A percentile compares a stretch with the other conserved stretches of the same genome.
These are phyloP conservation scores for Megalopta genalis DNA, from an alignment of 1,140 invertebrate genomes.

Conservation along the genomic window DNA sequence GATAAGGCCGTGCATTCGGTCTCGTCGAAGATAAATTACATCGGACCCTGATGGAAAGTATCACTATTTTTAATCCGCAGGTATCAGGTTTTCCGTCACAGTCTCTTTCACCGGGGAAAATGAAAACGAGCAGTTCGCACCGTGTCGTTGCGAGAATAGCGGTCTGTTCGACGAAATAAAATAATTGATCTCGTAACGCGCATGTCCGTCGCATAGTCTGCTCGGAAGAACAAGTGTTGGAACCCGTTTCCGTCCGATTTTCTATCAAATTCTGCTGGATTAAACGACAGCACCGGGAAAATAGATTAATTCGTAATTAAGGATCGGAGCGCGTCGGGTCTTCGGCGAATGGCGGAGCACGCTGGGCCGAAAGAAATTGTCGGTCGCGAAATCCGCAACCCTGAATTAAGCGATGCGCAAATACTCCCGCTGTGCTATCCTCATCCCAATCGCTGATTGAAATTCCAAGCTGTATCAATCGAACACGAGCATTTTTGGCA, in stretches of 20 bases:
- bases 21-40: slow-evolving; percentile 60
- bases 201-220: no score
- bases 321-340: no score
- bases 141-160: no score
- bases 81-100: slow-evolving; percentile 39
- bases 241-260: no score
- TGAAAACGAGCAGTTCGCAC: not conserved
- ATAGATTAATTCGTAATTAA: no score
- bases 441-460: slow-evolving; percentile 29
- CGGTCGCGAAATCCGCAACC: not conserved
- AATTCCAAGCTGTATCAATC: slow-evolving; percentile 34
- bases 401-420: slow-evolving; percentile 52
- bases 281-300: no score
- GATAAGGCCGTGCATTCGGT: slow-evolving; percentile 64
- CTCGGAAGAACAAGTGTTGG: no score
- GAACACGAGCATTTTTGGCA: slow-evolving; percentile 13
- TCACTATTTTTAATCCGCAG: slow-evolving; percentile 30
- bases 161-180: no score
- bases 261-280: no score
- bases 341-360: no score
- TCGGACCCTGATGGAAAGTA: slow-evolving; percentile 23
- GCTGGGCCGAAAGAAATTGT: not conserved
- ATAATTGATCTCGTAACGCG: no score
- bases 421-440: slow-evolving; percentile 7
- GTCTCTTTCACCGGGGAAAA: not conserved